Base-by-base conservation (phyloP, 2,797 vertebrate species). In the Chromobotia macracanthus region DNA sequence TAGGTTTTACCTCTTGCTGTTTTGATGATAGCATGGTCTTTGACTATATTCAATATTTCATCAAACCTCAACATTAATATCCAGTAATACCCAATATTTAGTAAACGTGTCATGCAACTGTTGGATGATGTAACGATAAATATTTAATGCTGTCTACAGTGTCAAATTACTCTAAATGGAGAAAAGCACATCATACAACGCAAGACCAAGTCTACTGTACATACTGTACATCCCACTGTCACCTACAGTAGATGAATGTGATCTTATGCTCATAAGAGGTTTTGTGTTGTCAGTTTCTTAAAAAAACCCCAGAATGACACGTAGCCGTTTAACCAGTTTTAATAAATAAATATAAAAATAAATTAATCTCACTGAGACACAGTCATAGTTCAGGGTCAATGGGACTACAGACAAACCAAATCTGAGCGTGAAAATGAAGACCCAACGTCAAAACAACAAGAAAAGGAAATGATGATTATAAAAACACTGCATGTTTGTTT, bases 331-430 rank as follows among this genome's bases (percentile, higher is more conserved):
- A 90, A 87, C 87, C 60, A 2, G 56, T 91, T 94, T 94, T 93
- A 93, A 93, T 94, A 94, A 93, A 93, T 93, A 93, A 93, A 93
- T 92, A 93, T 85, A 93, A 92, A 94, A 92, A 93, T 92, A 93
- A 88, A 88, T 93, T 89, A 87, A 91, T 88, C 85, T 88, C 82
- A 85, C 83, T 83, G 81, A 87, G 83, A 84, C 81, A 85, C 79
- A 87, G 89, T 90, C 88, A 86, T 89, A 72, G 87, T 88, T 90
- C 86, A 89, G 89, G 85, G 88, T 90, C 89, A 89, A 61, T 82
- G 81, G 81, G 73, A 83, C 78, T 84, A 79, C 63, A 82, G 80
- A 79, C 81, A 80, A 79, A 77, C 13, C 90, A 90, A 91, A 89
- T 84, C 80, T 83, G 79, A 82, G 21, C 11, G 23, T 64, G 72